Evolutionary conservation across 1,140 invertebrate species (phyloP), one percentile per base, ranked within the genome.

Genomic region (Dysdera silvatica): DNA sequence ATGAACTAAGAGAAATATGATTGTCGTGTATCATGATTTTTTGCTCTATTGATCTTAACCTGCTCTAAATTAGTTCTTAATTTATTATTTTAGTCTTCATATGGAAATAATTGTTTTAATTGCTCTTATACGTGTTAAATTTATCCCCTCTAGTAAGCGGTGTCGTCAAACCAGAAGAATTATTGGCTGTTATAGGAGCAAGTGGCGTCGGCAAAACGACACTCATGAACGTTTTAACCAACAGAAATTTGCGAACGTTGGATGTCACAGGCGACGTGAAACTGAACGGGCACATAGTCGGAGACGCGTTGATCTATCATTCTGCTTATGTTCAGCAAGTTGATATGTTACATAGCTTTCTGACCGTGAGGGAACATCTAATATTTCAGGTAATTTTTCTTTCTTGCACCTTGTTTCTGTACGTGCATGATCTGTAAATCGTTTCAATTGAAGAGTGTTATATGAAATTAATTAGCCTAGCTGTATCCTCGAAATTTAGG

Each of bases 181-280:
- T 97, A 24, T 74, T 96, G 55, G 91, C 92, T 3, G 86, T 97
- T 24, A 88, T 98, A 87, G 94, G 94, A 4, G 87, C 91, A 33
- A 94, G 91, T 26, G 94, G 94, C 1, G 89, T 95, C 1, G 95
- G 95, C 5, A 99, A 98, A 79, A 95, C 94, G 0, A 97, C 94
- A 0, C 81, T 98, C 0, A 76, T 98, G 37, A 98, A 98, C 74
- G 83, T 91, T 0, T 72, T 98, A 31, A 95, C 91, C 2, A 88
- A 87, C 74, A 81, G 89, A 4, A 82, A 81, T 67, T 84, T 85
- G 5, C 77, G 80, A 6, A 84, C 84, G 16, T 77, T 94, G 0
- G 78, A 80, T 0, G 79, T 89, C n/a, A 81, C 80, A 28, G 89
- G 89, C 2, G 79, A 88, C 28, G 80, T 81, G 4, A 53, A 33